Percentiles rank a stretch among this genome's conserved stretches.
phyloP scores from a whole-genome alignment of 2,113 vertebrate species.

The Poeciliopsis retropinna region DNA sequence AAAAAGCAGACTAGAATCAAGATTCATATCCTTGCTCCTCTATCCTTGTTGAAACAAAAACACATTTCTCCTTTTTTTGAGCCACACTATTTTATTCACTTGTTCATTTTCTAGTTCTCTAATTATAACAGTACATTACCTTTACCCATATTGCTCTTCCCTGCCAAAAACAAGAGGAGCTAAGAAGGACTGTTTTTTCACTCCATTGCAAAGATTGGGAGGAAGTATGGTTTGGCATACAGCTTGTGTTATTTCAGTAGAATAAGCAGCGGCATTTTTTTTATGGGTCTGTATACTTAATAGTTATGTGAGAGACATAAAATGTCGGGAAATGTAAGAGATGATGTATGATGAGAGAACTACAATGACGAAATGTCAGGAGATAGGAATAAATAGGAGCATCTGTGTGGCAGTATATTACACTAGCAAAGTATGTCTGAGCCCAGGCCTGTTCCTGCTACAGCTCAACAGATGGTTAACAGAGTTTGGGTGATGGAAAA shows the following conservation, averaged over 20 bases:
- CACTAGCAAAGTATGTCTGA: not conserved
- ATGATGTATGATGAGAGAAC: not conserved
- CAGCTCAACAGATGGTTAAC: too few species aligned
- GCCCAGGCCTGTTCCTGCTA: too few species aligned
- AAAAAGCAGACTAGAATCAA: slow-evolving; percentile 1
- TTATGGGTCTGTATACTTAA: slow-evolving; percentile 18
- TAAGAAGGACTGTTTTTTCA: slow-evolving; percentile 35
- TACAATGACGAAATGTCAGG: not conserved
- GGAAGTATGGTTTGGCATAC: slow-evolving; percentile 14
- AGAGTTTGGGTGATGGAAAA: too few species aligned
- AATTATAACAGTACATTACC: slow-evolving; percentile 27
- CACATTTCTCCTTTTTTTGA: not conserved
- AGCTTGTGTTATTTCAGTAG: slow-evolving; percentile 35
- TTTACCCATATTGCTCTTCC: not conserved
- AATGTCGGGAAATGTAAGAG: not conserved
- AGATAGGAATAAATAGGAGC: not conserved
- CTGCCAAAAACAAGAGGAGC: slow-evolving; percentile 32
- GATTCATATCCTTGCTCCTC: not conserved
- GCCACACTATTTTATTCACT: slow-evolving; percentile 28
- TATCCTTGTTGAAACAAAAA: not conserved
- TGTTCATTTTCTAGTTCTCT: slow-evolving; percentile 12
- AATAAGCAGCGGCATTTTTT: slow-evolving; percentile 4
- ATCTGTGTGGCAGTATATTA: not conserved
- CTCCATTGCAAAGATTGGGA: slow-evolving; percentile 34
- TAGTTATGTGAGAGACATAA: not conserved